These are phyloP conservation scores for Opisthograptis luteolata DNA, from an alignment of 2,888 invertebrate species.

Conservation along the genomic window DNA sequence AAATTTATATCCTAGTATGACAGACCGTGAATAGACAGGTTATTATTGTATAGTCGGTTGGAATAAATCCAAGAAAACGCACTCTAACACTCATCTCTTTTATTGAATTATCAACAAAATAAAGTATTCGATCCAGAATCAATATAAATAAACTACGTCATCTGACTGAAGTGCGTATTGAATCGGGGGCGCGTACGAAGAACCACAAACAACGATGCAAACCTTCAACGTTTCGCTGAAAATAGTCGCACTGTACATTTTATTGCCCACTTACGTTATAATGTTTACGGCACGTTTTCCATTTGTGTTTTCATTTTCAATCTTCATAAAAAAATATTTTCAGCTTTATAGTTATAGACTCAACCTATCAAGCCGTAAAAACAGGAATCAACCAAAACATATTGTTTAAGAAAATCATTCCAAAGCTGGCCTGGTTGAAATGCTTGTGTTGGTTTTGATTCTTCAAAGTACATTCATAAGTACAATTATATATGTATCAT, in stretches of 20 bases:
- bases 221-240: constrained; percentile 8
- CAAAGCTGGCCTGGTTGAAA: too few relatives aligned
- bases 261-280: constrained; percentile 14
- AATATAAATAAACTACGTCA: constrained; percentile 11
- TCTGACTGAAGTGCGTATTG: constrained; percentile 4
- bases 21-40: too few relatives aligned
- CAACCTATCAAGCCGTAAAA: too few relatives aligned
- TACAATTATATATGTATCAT: too few relatives aligned
- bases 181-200: too few relatives aligned
- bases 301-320: constrained; percentile 20
- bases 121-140: constrained; percentile 1
- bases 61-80: constrained; percentile 13
- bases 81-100: constrained; percentile 2
- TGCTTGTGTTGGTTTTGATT: too few relatives aligned
- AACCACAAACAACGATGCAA: constrained; percentile 5
- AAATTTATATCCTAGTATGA: too few relatives aligned
- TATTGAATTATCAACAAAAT: constrained; percentile 2
- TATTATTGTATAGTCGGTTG: too few relatives aligned
- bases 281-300: constrained; percentile 15
- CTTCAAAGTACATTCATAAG: too few relatives aligned
- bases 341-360: background rate
- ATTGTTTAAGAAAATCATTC: too few relatives aligned
- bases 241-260: constrained; percentile 20
- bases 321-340: constrained; percentile 25
- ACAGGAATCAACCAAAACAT: too few relatives aligned